These are phyloP conservation scores for Malurus splendens DNA, from an alignment of 2,797 vertebrate species.

Conservation along the genomic window DNA sequence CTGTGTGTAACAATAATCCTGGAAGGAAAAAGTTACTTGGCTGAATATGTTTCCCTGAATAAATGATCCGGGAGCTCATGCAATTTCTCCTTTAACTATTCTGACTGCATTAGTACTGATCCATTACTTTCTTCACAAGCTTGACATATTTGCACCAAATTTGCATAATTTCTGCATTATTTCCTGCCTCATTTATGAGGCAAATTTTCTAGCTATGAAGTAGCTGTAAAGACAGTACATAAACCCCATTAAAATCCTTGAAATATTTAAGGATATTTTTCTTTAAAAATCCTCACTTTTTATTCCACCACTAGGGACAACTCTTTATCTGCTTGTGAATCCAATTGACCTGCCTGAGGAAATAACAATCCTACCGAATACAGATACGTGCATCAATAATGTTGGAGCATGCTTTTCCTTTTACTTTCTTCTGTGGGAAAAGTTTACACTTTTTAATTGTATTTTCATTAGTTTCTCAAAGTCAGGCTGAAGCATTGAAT, in stretches of 20 bases:
- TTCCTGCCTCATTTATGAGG: not conserved
- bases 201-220: not conserved
- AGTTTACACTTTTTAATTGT: not conserved
- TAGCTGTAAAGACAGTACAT: not conserved
- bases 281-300: not conserved
- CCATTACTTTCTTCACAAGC: not conserved
- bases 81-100: not conserved
- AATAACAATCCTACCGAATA: not conserved
- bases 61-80: not conserved
- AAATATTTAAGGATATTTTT: not conserved
- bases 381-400: not conserved
- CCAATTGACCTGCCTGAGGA: not conserved
- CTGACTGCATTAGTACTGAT: not conserved
- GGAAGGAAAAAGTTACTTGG: not conserved
- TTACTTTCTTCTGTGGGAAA: not conserved
- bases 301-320: not conserved
- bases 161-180: not conserved
- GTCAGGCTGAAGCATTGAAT: not conserved
- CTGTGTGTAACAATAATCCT: not conserved
- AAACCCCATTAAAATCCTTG: not conserved
- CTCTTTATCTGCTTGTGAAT: not conserved
- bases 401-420: not conserved
- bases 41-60: not conserved
- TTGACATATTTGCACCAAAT: not conserved
- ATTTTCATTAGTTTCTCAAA: not conserved